Conservation (phyloP, 2,113 vertebrate species). For the Nerophis lumbriciformis region DNA sequence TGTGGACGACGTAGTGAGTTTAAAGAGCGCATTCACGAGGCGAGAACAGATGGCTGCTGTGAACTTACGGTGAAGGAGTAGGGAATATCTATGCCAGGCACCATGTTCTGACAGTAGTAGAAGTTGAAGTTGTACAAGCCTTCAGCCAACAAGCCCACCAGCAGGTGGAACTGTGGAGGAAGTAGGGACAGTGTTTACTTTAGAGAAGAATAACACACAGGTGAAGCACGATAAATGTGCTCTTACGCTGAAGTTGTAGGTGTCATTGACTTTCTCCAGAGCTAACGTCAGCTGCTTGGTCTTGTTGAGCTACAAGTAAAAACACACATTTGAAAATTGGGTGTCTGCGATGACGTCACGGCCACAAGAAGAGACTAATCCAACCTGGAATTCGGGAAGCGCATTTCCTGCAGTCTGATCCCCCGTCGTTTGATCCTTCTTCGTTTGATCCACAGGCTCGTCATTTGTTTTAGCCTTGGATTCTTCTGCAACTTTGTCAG, state of each 20-base stretch:
- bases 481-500: not conserved
- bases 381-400: conserved; percentile 19
- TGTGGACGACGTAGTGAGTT: conserved; percentile 27
- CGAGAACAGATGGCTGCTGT: not conserved
- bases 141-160: conserved; percentile 56
- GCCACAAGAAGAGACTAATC: not conserved
- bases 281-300: conserved; percentile 30
- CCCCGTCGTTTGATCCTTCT: not conserved
- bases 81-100: fast-evolving
- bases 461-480: not conserved
- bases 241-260: conserved; percentile 79
- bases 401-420: not conserved
- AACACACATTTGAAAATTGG: conserved; percentile 1
- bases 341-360: not conserved
- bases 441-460: fast-evolving
- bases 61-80: conserved; percentile 73
- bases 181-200: not conserved
- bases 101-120: conserved; percentile 71
- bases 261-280: conserved; percentile 45
- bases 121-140: conserved; percentile 81
- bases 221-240: not conserved
- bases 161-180: conserved; percentile 68
- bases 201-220: not conserved
- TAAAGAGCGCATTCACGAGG: not conserved
- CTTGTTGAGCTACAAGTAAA: conserved; percentile 42